These are phyloP conservation scores for Pseudomyrmex sp. DNA, from an alignment of 1,140 invertebrate genomes.

Conservation along the genomic window DNA sequence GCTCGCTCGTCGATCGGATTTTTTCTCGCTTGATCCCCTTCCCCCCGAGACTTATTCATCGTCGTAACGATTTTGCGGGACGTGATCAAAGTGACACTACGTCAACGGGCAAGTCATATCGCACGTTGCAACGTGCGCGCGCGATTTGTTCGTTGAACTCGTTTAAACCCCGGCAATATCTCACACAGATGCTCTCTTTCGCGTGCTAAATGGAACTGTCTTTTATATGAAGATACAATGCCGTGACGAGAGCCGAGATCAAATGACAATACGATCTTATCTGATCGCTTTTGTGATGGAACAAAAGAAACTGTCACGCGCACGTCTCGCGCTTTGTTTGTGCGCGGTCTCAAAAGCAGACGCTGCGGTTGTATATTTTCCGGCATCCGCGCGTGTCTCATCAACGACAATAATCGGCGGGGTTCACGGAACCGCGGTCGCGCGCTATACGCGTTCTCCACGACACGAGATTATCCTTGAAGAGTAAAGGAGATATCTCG, in stretches of 20 bases:
- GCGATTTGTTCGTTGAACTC: conserved; percentile 44
- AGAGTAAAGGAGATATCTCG: background rate
- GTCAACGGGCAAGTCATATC: conserved; percentile 16
- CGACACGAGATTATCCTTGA: background rate
- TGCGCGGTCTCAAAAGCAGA: too few relatives aligned
- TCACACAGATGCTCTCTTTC: background rate
- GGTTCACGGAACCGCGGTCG: background rate
- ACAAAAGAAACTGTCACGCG: background rate
- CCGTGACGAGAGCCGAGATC: conserved; percentile 13
- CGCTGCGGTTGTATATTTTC: background rate
- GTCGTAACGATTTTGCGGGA: conserved; percentile 12
- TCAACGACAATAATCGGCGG: conserved; percentile 11
- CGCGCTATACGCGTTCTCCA: background rate
- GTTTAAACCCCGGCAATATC: conserved; percentile 26
- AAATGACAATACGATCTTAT: conserved; percentile 17
- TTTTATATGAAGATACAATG: conserved; percentile 15
- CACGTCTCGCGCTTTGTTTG: background rate
- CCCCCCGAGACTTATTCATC: background rate
- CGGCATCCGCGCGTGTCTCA: background rate
- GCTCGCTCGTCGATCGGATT: conserved; percentile 27
- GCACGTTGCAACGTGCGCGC: background rate
- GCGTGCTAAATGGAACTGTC: background rate
- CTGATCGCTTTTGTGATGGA: background rate
- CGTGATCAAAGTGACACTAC: background rate
- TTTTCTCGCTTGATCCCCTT: background rate